Evolutionary conservation across 1,140 invertebrate species (phyloP).

Genomic region (Stegodyphus dumicola): DNA sequence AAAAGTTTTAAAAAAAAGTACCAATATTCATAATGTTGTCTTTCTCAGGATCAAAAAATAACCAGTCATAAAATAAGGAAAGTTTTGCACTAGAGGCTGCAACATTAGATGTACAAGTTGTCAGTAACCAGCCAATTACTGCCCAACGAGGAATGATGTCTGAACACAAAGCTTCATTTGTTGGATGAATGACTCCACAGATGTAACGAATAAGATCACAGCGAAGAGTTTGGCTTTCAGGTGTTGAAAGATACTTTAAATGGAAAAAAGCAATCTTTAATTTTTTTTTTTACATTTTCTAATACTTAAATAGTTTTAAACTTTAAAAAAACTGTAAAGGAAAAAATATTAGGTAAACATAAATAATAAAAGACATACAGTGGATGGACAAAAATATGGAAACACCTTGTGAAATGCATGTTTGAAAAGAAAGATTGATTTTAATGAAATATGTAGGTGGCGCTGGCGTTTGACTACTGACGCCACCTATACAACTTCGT

Average conservation of each 20-base stretch:
- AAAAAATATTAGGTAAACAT: too few species aligned
- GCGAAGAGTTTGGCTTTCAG: slow-evolving; percentile 91
- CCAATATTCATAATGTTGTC: slow-evolving; percentile 99
- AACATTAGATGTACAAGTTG: slow-evolving; percentile 93
- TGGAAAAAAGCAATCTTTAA: background rate
- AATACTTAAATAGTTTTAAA: too few species aligned
- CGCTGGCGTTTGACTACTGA: too few species aligned
- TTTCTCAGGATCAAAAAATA: slow-evolving; percentile 93
- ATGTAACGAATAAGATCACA: slow-evolving; percentile 98
- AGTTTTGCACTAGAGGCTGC: slow-evolving; percentile 95
- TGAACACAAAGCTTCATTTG: slow-evolving; percentile 96
- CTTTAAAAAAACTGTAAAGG: too few species aligned
- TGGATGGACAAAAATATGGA: too few species aligned
- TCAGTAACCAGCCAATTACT: slow-evolving; percentile 97
- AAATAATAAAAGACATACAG: too few species aligned
- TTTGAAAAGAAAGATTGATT: too few species aligned
- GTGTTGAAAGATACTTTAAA: slow-evolving; percentile 91
- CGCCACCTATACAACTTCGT: too few species aligned
- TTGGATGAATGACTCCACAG: slow-evolving; percentile 96
- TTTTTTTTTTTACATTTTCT: too few species aligned
- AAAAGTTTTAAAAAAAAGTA: slow-evolving; percentile 64
- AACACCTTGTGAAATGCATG: too few species aligned
- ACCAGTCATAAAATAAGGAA: slow-evolving; percentile 97
- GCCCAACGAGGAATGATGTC: slow-evolving; percentile 99
- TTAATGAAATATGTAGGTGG: too few species aligned